Conservation (phyloP, 2,888 invertebrate species). For the Ectobius pallidus region DNA sequence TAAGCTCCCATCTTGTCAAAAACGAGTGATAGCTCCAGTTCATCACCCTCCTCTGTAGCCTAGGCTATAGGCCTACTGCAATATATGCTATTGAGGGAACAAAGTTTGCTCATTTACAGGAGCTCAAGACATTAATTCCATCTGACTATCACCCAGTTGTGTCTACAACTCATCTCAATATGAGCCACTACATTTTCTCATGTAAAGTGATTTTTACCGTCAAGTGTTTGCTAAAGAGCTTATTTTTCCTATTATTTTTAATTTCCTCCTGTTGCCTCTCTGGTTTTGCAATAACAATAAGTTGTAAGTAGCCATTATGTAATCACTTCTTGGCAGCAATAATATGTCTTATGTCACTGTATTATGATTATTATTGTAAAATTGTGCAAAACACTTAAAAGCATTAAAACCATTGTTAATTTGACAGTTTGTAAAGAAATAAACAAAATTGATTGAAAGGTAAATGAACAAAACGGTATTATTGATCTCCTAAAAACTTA, state of each 20-base stretch:
- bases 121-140: too few species aligned
- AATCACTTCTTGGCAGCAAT: too few species aligned
- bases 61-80: too few species aligned
- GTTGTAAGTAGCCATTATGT: neutral
- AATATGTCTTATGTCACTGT: too few species aligned
- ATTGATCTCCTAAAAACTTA: neutral
- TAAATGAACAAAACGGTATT: neutral
- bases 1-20: too few species aligned
- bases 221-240: neutral
- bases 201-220: neutral
- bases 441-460: neutral
- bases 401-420: neutral
- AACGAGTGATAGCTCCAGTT: too few species aligned
- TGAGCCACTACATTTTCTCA: neutral
- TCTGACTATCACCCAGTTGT: neutral
- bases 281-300: neutral
- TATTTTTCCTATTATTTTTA: neutral
- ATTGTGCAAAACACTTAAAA: neutral
- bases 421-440: neutral
- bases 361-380: neutral
- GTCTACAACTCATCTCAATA: neutral
- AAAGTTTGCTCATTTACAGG: neutral
- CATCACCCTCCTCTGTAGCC: too few species aligned
- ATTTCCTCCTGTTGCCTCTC: too few species aligned
- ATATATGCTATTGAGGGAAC: neutral